phyloP scores from a whole-genome alignment of 2,888 invertebrate species.

The Acanthosepion esculentum region DNA sequence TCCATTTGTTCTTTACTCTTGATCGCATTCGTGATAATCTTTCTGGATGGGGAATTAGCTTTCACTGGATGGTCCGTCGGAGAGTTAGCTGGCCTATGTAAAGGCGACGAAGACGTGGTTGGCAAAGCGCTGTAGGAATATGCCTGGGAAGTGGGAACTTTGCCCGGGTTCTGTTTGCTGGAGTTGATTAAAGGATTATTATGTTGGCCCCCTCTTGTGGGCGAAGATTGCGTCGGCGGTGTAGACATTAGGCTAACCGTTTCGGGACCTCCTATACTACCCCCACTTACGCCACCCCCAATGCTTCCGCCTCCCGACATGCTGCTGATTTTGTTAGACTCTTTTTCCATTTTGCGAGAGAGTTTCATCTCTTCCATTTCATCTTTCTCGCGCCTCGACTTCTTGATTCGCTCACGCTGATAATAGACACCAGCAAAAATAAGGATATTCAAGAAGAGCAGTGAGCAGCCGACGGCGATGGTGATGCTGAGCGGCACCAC shows the following conservation, averaged over 20 bases:
- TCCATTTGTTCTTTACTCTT: constrained; percentile 24
- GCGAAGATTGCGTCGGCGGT: constrained; percentile 47
- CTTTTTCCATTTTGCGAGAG: constrained; percentile 54
- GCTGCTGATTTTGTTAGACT: constrained; percentile 46
- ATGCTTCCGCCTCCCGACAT: constrained; percentile 42
- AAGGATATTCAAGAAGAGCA: constrained; percentile 91
- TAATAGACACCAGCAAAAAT: constrained; percentile 97
- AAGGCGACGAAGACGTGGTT: constrained; percentile 65
- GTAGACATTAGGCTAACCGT: constrained; percentile 54
- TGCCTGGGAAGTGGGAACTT: constrained; percentile 52
- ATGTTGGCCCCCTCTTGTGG: constrained; percentile 38
- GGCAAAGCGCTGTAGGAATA: constrained; percentile 67
- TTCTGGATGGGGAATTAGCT: constrained; percentile 45
- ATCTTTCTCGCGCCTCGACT: constrained; percentile 56
- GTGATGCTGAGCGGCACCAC: constrained; percentile 72
- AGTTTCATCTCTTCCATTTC: constrained; percentile 54
- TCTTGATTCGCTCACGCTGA: constrained; percentile 78
- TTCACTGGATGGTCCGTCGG: constrained; percentile 44
- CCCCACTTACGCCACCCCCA: constrained; percentile 40
- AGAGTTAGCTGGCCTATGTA: constrained; percentile 58
- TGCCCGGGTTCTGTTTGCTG: constrained; percentile 40
- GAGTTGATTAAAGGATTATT: constrained; percentile 44
- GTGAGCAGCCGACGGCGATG: constrained; percentile 93
- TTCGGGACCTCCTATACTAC: constrained; percentile 51
- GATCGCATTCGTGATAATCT: constrained; percentile 34